Evolutionary conservation across 2,113 vertebrate genomes (phyloP).

Genomic region (Hemicordylus capensis): DNA sequence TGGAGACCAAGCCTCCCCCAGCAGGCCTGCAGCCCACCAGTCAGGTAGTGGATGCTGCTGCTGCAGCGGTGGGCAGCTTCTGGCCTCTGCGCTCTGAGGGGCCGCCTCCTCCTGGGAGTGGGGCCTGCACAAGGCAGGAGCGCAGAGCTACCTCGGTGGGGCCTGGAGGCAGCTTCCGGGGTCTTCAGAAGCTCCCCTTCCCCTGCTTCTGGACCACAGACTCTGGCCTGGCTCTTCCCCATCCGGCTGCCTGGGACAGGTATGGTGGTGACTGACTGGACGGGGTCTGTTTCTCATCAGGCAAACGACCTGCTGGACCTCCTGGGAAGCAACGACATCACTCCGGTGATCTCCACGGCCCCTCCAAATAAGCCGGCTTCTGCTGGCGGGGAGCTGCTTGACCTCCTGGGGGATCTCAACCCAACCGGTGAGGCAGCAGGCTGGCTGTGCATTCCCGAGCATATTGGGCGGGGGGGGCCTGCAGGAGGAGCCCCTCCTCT

Average conservation of each 20-base stretch:
- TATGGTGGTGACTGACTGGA: constrained; percentile 16
- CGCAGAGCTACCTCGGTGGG: not conserved
- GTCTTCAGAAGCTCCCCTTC: not conserved
- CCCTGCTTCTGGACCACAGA: not conserved
- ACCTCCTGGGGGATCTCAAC: constrained; percentile 93
- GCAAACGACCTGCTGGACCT: constrained; percentile 97
- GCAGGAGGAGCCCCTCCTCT: too few species aligned
- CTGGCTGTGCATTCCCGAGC: constrained; percentile 5
- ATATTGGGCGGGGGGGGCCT: not conserved
- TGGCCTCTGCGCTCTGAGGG: not conserved
- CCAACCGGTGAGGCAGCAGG: constrained; percentile 82
- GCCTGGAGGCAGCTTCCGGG: not conserved
- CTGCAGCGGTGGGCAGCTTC: not conserved
- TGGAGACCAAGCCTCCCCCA: constrained; percentile 89
- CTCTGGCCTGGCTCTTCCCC: not conserved
- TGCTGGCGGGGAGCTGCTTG: constrained; percentile 94
- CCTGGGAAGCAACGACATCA: constrained; percentile 90
- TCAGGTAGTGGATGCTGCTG: constrained; percentile 80
- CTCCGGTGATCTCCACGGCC: constrained; percentile 89
- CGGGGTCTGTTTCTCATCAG: constrained; percentile 73
- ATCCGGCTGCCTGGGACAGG: too few species aligned
- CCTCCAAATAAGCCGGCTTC: constrained; percentile 88
- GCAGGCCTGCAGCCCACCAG: constrained; percentile 83
- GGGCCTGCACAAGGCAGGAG: not conserved
- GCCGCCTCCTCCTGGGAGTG: too few species aligned